A percentile compares a stretch with the other conserved stretches of the same genome.
These are phyloP conservation scores for Scomber scombrus DNA, from an alignment of 2,113 vertebrate species.

Conservation along the genomic window DNA sequence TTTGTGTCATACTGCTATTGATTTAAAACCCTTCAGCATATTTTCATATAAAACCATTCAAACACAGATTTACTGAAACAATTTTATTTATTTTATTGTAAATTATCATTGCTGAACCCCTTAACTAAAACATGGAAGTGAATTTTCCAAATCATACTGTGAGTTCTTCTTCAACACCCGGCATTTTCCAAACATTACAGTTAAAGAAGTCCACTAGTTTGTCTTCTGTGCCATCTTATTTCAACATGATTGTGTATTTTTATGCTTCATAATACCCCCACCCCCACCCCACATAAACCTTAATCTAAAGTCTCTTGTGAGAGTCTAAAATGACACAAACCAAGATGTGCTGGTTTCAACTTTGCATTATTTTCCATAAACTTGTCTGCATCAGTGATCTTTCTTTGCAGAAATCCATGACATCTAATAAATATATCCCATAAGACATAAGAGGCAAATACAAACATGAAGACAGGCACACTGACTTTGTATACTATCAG, in stretches of 20 bases:
- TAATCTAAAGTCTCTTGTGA: neutral
- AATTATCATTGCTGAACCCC: neutral
- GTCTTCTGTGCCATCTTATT: neutral
- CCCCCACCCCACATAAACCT: neutral
- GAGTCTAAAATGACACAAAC: neutral
- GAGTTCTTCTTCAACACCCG: neutral
- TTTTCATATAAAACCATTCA: neutral
- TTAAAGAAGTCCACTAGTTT: neutral
- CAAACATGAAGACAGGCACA: neutral
- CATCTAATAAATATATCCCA: conserved; percentile 29
- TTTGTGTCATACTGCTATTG: too few relatives aligned
- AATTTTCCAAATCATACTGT: neutral
- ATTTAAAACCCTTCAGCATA: neutral
- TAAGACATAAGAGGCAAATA: conserved; percentile 22
- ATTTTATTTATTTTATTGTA: neutral
- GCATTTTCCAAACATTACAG: neutral
- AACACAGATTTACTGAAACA: neutral
- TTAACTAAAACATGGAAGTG: neutral
- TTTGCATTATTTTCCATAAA: neutral
- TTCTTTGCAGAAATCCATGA: neutral
- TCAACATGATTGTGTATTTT: neutral
- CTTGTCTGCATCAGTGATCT: neutral
- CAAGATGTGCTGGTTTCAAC: neutral
- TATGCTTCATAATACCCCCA: neutral
- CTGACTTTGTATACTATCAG: neutral